Evolutionary conservation across 2,888 invertebrate species (phyloP).

Genomic region (Parnassius orleans): DNA sequence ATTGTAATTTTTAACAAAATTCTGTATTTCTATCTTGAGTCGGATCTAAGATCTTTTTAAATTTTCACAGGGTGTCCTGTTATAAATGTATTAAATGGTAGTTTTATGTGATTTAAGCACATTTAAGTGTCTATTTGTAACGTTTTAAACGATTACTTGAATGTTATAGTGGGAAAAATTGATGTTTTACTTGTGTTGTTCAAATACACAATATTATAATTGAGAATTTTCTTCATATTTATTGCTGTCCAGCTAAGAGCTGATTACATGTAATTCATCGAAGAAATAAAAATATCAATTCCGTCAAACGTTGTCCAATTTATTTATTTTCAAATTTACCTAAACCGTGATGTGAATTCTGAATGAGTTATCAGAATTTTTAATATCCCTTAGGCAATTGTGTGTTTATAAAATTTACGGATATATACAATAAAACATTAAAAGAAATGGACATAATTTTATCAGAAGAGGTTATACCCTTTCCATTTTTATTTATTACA

Average conservation of each 20-base stretch:
- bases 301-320: slow-evolving; percentile 2
- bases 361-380: too few species aligned
- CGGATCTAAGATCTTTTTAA: slow-evolving; percentile 22
- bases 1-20: slow-evolving; percentile 7
- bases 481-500: background rate
- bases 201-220: slow-evolving; percentile 33
- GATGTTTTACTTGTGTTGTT: slow-evolving; percentile 28
- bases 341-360: too few species aligned
- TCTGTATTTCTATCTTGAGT: background rate
- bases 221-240: slow-evolving; percentile 32
- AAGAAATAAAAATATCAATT: slow-evolving; percentile 20
- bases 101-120: slow-evolving; percentile 15
- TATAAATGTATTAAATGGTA: slow-evolving; percentile 19
- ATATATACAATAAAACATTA: too few species aligned
- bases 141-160: slow-evolving; percentile 54
- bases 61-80: slow-evolving; percentile 10
- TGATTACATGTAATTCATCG: slow-evolving; percentile 35
- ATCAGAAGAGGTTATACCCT: background rate
- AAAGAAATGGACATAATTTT: too few species aligned
- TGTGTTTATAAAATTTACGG: too few species aligned
- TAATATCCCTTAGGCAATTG: too few species aligned
- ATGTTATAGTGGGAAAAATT: slow-evolving; percentile 29
- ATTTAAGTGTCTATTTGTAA: slow-evolving; percentile 37
- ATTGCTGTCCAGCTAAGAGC: slow-evolving; percentile 64
- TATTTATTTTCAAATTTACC: slow-evolving; percentile 8